Percentiles rank a stretch among this genome's conserved stretches.
Evolutionary conservation across 2,888 invertebrate species (phyloP).

Genomic region (Ophonus ardosiacus): DNA sequence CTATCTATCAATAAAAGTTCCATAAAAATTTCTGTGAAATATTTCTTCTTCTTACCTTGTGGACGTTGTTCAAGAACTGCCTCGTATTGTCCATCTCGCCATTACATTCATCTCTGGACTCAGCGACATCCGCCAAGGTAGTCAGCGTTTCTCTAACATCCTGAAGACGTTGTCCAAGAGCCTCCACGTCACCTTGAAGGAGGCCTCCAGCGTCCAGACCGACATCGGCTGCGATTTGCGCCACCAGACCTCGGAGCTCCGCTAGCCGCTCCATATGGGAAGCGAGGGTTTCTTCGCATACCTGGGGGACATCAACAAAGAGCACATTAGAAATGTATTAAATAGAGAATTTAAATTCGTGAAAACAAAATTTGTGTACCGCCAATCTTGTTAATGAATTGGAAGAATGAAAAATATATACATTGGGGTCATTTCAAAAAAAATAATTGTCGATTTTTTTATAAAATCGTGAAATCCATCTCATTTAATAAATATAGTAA

Average conservation of each 20-base stretch:
- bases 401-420: too few relatives aligned
- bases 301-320: conserved; percentile 75
- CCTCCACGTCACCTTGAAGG: conserved; percentile 87
- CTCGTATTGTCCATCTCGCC: conserved; percentile 80
- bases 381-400: too few relatives aligned
- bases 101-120: conserved; percentile 79
- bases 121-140: conserved; percentile 86
- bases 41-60: conserved; percentile 80
- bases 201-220: conserved; percentile 84
- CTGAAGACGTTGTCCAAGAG: conserved; percentile 85
- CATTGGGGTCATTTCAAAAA: too few relatives aligned
- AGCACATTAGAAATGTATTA: too few relatives aligned
- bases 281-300: conserved; percentile 86
- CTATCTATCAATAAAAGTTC: too few relatives aligned
- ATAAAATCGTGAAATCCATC: too few relatives aligned
- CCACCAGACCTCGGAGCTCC: conserved; percentile 86
- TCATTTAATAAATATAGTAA: too few relatives aligned
- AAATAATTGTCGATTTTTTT: too few relatives aligned
- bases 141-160: conserved; percentile 87
- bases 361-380: too few relatives aligned
- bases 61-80: conserved; percentile 83
- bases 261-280: conserved; percentile 83
- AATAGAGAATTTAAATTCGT: too few relatives aligned
- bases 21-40: too few relatives aligned
- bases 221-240: conserved; percentile 88